phyloP scores from a whole-genome alignment of 2,888 invertebrate genomes.

The Tenthredo livida region DNA sequence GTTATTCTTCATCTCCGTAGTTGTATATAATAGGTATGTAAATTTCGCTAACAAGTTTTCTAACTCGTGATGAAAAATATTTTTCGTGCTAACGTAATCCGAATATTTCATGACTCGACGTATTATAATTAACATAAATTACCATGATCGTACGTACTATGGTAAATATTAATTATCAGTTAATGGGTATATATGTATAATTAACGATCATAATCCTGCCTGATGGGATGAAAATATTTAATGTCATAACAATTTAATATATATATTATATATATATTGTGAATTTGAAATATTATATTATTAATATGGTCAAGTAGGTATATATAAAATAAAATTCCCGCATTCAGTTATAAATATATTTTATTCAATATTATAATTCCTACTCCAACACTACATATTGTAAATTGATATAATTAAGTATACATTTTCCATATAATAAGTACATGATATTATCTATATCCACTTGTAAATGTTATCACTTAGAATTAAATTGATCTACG shows the following conservation, averaged over 20 bases:
- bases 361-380: conserved; percentile 67
- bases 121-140: conserved; percentile 25
- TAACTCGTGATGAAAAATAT: background rate
- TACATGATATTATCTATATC: conserved; percentile 35
- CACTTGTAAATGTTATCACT: conserved; percentile 46
- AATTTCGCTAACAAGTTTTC: background rate
- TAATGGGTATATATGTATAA: conserved; percentile 2
- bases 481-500: conserved; percentile 32
- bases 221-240: background rate
- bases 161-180: background rate
- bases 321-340: background rate
- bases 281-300: background rate
- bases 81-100: background rate
- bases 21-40: background rate
- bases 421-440: conserved; percentile 44
- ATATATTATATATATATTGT: background rate
- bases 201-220: background rate
- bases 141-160: background rate
- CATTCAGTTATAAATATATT: conserved; percentile 70
- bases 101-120: conserved; percentile 26
- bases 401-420: conserved; percentile 48
- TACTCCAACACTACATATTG: conserved; percentile 44
- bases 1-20: background rate
- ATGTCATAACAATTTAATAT: background rate
- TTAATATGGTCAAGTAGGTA: too few relatives aligned